phyloP scores from a whole-genome alignment of 2,888 invertebrate genomes.

The Megalurothrips usitatus region DNA sequence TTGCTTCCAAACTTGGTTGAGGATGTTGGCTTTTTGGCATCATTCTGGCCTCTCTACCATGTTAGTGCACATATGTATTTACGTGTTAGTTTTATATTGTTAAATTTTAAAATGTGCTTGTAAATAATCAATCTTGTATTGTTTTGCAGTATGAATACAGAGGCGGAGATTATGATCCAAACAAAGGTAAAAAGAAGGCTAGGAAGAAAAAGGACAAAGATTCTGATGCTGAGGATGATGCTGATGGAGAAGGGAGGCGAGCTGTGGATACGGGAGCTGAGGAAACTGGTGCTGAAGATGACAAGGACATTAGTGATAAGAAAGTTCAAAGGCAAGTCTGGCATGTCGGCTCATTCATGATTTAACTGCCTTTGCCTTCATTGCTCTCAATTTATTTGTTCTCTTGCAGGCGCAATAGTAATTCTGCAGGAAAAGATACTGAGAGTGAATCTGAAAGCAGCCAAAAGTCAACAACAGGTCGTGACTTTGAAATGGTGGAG shows the following conservation, averaged over 20 bases:
- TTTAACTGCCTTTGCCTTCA: background rate
- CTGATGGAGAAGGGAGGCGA: conserved; percentile 36
- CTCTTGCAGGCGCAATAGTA: conserved; percentile 35
- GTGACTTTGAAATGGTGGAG: conserved; percentile 85
- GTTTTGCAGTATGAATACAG: conserved; percentile 74
- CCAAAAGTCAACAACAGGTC: conserved; percentile 73
- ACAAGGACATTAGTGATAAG: conserved; percentile 27
- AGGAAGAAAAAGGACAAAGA: conserved; percentile 78
- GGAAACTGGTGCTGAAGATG: conserved; percentile 34
- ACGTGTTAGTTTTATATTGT: background rate
- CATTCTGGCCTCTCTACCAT: conserved; percentile 95
- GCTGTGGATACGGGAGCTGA: conserved; percentile 39
- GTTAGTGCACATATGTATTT: conserved; percentile 47
- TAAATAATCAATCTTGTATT: conserved; percentile 32
- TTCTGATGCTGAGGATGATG: conserved; percentile 64
- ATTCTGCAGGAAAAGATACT: conserved; percentile 51
- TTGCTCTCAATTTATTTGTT: background rate
- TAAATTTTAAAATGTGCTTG: conserved; percentile 11
- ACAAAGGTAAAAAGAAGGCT: conserved; percentile 53
- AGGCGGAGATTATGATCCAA: conserved; percentile 53
- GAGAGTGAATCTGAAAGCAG: conserved; percentile 76
- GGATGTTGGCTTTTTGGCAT: conserved; percentile 97
- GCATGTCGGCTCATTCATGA: background rate
- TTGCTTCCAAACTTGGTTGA: conserved; percentile 98
- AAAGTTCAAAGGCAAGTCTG: conserved; percentile 27